Evolutionary conservation across 2,113 vertebrate species (phyloP).

Genomic region (Misgurnus anguillicaudatus): DNA sequence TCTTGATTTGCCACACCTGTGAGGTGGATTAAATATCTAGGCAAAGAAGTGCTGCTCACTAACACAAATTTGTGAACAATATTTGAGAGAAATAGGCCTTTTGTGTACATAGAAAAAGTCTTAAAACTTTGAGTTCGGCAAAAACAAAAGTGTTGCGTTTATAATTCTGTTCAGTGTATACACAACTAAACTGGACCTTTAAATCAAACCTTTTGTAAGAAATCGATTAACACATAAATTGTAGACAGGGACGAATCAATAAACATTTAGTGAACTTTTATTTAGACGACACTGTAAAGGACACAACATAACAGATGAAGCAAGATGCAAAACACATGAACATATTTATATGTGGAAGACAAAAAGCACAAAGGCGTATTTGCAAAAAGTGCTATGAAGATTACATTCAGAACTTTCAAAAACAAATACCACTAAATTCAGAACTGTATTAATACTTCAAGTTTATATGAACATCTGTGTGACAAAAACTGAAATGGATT

Average conservation of each 20-base stretch:
- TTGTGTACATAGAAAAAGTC: too few relatives aligned
- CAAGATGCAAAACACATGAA: neutral
- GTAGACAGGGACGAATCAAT: neutral
- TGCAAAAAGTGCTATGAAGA: neutral
- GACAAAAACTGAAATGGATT: neutral
- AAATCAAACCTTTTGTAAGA: too few relatives aligned
- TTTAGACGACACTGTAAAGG: slow-evolving; percentile 1
- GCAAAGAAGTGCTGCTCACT: too few relatives aligned
- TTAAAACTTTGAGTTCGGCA: too few relatives aligned
- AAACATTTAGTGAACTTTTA: neutral
- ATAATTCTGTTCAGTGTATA: too few relatives aligned
- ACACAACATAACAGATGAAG: neutral
- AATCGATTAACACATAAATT: neutral
- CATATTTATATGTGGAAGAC: neutral
- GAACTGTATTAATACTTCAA: neutral
- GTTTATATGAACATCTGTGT: neutral
- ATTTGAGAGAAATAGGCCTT: too few relatives aligned
- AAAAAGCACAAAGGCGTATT: neutral
- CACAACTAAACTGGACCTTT: too few relatives aligned
- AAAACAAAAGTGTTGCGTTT: too few relatives aligned
- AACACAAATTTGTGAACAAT: too few relatives aligned
- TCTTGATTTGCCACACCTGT: too few relatives aligned
- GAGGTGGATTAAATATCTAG: too few relatives aligned
- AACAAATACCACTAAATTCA: neutral
- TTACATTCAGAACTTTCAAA: slow-evolving; percentile 4